Evolutionary conservation across 2,888 invertebrate species (phyloP).

Genomic region (Sphaerophoria taeniata): DNA sequence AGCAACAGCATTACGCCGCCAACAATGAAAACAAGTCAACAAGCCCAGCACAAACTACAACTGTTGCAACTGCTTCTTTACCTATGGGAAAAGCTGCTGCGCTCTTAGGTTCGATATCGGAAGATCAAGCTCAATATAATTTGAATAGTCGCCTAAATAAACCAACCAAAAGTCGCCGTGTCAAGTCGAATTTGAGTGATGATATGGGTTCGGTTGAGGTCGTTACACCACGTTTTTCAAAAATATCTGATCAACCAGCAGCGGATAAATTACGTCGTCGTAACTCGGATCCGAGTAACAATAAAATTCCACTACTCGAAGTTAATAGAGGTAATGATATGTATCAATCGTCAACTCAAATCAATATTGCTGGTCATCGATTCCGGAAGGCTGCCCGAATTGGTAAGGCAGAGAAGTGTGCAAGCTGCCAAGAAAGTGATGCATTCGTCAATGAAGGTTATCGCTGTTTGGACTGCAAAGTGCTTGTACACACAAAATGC

Average conservation of each 20-base stretch:
- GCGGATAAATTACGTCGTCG: constrained; percentile 84
- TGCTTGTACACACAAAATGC: constrained; percentile 94
- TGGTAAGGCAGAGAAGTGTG: constrained; percentile 91
- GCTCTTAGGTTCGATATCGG: constrained; percentile 76
- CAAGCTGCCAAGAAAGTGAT: constrained; percentile 92
- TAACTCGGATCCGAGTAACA: constrained; percentile 88
- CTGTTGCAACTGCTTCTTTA: constrained; percentile 43
- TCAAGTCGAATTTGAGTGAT: constrained; percentile 77
- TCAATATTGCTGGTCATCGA: constrained; percentile 89
- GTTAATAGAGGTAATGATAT: constrained; percentile 83
- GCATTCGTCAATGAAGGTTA: constrained; percentile 91
- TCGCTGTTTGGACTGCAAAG: constrained; percentile 92
- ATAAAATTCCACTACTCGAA: constrained; percentile 83
- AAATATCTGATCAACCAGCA: constrained; percentile 50
- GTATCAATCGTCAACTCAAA: constrained; percentile 80
- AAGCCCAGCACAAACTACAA: constrained; percentile 27
- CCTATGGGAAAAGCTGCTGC: constrained; percentile 77
- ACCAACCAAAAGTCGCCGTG: constrained; percentile 72
- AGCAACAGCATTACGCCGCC: constrained; percentile 64
- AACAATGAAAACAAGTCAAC: constrained; percentile 56
- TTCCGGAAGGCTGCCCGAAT: constrained; percentile 91
- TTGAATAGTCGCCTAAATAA: constrained; percentile 63
- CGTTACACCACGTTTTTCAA: constrained; percentile 53
- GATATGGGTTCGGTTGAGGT: constrained; percentile 69
- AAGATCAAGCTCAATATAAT: constrained; percentile 74